Evolutionary conservation across 2,113 vertebrate species (phyloP).

Genomic region (Epinephelus moara): DNA sequence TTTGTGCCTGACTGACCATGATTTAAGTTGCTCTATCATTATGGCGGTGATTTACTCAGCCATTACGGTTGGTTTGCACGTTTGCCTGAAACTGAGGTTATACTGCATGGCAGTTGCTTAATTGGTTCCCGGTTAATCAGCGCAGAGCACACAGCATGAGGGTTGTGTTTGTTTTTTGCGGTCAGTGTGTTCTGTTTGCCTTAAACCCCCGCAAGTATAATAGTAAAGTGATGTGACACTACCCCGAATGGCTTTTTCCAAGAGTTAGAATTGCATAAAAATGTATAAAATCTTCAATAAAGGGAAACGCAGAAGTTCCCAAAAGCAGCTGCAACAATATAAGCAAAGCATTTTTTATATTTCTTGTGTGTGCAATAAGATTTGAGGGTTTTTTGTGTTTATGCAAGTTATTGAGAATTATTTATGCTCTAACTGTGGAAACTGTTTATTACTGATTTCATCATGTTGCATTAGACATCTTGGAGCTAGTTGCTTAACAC

Average conservation of each 20-base stretch:
- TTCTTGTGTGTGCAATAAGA: background rate
- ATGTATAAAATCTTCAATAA: background rate
- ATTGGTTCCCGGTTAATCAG: conserved; percentile 56
- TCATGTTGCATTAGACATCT: conserved; percentile 25
- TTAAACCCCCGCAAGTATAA: background rate
- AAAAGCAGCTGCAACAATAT: conserved; percentile 7
- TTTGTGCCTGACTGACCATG: conserved; percentile 28
- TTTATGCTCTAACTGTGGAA: conserved; percentile 23
- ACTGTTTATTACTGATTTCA: conserved; percentile 31
- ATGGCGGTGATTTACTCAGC: conserved; percentile 21
- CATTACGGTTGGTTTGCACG: conserved; percentile 3
- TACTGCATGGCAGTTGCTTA: conserved; percentile 3
- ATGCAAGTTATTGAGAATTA: conserved; percentile 28
- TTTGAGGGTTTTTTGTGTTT: conserved; percentile 1
- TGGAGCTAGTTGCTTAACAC: conserved; percentile 7
- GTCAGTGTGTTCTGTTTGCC: conserved; percentile 11
- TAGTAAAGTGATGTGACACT: background rate
- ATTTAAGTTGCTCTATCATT: conserved; percentile 46
- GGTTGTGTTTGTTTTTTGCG: conserved; percentile 29
- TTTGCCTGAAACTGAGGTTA: conserved; percentile 30
- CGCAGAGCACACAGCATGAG: background rate
- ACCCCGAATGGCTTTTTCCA: background rate
- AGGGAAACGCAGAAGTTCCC: background rate
- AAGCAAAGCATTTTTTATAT: background rate
- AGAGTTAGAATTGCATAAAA: background rate